Evolutionary conservation across 2,888 invertebrate species (phyloP).

Genomic region (Catotricha subobsoleta): DNA sequence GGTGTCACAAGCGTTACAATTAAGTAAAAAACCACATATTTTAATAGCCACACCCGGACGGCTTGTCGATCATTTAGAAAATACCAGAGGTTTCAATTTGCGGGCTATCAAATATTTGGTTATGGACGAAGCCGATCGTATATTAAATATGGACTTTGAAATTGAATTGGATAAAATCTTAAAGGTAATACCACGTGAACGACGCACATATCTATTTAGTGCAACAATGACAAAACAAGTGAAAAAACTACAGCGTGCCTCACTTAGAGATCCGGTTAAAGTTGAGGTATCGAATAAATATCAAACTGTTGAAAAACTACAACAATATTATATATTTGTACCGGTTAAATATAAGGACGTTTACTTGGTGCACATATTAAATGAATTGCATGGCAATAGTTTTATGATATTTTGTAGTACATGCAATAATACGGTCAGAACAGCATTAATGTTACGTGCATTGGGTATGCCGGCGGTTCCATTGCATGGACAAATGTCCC

Average conservation of each 20-base stretch:
- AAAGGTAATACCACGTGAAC: constrained; percentile 68
- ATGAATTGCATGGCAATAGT: constrained; percentile 87
- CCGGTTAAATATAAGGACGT: constrained; percentile 96
- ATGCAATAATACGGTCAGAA: constrained; percentile 77
- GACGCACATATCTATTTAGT: constrained; percentile 86
- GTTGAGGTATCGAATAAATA: constrained; percentile 94
- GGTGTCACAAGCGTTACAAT: constrained; percentile 76
- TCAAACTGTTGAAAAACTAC: constrained; percentile 91
- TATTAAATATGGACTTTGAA: constrained; percentile 98
- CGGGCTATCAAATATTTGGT: constrained; percentile 78
- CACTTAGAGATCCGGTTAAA: constrained; percentile 81
- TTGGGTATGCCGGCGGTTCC: constrained; percentile 89
- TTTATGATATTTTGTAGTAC: constrained; percentile 96
- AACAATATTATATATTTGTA: constrained; percentile 88
- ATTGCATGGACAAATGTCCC: constrained; percentile 97
- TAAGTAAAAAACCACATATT: constrained; percentile 94
- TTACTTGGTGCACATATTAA: constrained; percentile 85
- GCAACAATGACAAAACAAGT: constrained; percentile 99
- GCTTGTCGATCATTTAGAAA: constrained; percentile 88
- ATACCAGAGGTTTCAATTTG: constrained; percentile 93
- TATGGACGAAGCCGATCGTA: constrained; percentile 98
- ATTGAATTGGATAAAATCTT: constrained; percentile 93
- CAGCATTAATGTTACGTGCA: constrained; percentile 73
- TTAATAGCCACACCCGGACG: constrained; percentile 94
- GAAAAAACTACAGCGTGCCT: constrained; percentile 89